Evolutionary conservation across 2,888 invertebrate species (phyloP).

Genomic region (Dendrolimus houi): DNA sequence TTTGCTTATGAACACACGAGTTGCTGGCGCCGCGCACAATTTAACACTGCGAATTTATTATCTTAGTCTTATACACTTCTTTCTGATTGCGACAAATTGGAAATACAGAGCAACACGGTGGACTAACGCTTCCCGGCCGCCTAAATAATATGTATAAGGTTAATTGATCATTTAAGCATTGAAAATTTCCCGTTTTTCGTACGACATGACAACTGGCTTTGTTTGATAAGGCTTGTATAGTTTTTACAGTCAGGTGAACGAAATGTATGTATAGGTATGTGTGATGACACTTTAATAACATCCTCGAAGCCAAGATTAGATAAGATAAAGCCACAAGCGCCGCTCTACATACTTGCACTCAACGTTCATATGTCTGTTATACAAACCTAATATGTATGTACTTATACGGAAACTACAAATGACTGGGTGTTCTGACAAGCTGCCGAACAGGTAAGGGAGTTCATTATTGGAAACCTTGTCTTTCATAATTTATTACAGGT

Average conservation of each 20-base stretch:
- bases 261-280: constrained; percentile 1
- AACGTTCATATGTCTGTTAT: too few relatives aligned
- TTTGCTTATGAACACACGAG: neutral
- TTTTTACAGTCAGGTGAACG: constrained; percentile 16
- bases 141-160: neutral
- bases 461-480: too few relatives aligned
- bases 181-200: neutral
- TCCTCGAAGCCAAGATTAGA: constrained; percentile 19
- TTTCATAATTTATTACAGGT: too few relatives aligned
- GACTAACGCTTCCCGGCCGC: neutral
- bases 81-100: constrained; percentile 5
- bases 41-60: neutral
- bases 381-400: too few relatives aligned
- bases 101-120: neutral
- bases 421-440: too few relatives aligned
- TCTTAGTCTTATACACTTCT: neutral
- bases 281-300: neutral
- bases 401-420: too few relatives aligned
- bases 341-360: constrained; percentile 1
- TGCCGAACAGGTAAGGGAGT: too few relatives aligned
- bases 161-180: neutral
- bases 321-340: constrained; percentile 9
- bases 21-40: neutral
- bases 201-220: constrained; percentile 3
- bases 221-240: constrained; percentile 12